Evolutionary conservation across 2,113 vertebrate genomes (phyloP).

Genomic region (Picathartes gymnocephalus): DNA sequence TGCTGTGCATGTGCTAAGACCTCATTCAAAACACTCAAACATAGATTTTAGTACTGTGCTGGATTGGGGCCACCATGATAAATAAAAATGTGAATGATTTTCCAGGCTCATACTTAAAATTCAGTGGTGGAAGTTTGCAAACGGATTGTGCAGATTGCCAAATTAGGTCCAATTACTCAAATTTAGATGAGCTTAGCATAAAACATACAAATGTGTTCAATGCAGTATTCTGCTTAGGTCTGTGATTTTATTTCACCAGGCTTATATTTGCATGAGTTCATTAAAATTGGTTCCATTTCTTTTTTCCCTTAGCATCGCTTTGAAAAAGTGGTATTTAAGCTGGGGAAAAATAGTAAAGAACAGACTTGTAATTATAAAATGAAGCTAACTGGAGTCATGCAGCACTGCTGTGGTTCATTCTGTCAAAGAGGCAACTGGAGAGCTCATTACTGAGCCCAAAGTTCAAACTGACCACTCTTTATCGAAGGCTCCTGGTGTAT

Average conservation of each 20-base stretch:
- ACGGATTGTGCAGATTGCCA: constrained; percentile 61
- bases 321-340: constrained; percentile 43
- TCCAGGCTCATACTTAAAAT: constrained; percentile 54
- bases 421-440: background rate
- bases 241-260: constrained; percentile 53
- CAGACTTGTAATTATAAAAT: constrained; percentile 25
- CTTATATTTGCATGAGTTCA: constrained; percentile 56
- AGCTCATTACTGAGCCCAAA: constrained; percentile 27
- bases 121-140: constrained; percentile 62
- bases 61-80: background rate
- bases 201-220: constrained; percentile 59
- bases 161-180: constrained; percentile 62
- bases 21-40: background rate
- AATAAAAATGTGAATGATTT: constrained; percentile 57
- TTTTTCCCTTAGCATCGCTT: background rate
- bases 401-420: background rate
- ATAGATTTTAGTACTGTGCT: constrained; percentile 10
- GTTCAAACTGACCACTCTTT: constrained; percentile 23
- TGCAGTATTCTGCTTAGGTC: constrained; percentile 53
- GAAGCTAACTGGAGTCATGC: constrained; percentile 11
- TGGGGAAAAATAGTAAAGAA: constrained; percentile 27
- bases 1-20: background rate
- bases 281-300: constrained; percentile 42
- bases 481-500: background rate
- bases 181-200: constrained; percentile 65